Evolutionary conservation across 92 coral and sea anemone genomes (phyloP).

Genomic region (Zoanthus sansibaricus): DNA sequence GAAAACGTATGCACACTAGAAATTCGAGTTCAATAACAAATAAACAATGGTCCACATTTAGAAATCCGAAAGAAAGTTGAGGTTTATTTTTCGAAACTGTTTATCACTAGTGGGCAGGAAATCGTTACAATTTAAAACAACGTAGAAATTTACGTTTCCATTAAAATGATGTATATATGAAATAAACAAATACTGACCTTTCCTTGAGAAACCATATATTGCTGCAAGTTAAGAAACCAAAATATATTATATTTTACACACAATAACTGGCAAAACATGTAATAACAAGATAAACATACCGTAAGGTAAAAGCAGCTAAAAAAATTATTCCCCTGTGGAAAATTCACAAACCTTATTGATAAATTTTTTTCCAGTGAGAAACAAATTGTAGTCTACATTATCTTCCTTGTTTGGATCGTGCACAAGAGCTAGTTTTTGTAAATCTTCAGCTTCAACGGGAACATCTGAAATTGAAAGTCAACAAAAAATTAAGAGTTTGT

Average conservation of each 20-base stretch:
- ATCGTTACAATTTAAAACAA: not conserved
- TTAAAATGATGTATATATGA: not conserved
- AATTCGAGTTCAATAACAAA: no score
- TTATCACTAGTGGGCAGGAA: no score
- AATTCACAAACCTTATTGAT: constrained; percentile 77
- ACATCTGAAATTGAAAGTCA: constrained; percentile 67
- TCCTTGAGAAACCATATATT: constrained; percentile 85
- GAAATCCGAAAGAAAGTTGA: not conserved
- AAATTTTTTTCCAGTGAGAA: constrained; percentile 88
- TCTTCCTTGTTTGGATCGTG: constrained; percentile 92
- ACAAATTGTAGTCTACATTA: constrained; percentile 85
- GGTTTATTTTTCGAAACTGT: not conserved
- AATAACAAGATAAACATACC: no score
- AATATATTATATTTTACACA: no score
- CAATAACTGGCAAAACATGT: no score
- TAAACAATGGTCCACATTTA: not conserved
- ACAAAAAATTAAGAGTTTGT: not conserved
- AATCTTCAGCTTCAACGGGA: constrained; percentile 82
- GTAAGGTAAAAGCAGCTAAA: no score
- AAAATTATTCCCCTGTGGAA: no score
- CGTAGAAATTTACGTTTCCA: not conserved
- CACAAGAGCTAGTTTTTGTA: constrained; percentile 75
- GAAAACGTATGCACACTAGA: no score
- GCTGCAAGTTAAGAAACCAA: constrained; percentile 58
- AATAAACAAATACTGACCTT: constrained; percentile 60